These are phyloP conservation scores for Todiramphus saurophagus DNA, from an alignment of 2,113 vertebrate species.

Conservation along the genomic window DNA sequence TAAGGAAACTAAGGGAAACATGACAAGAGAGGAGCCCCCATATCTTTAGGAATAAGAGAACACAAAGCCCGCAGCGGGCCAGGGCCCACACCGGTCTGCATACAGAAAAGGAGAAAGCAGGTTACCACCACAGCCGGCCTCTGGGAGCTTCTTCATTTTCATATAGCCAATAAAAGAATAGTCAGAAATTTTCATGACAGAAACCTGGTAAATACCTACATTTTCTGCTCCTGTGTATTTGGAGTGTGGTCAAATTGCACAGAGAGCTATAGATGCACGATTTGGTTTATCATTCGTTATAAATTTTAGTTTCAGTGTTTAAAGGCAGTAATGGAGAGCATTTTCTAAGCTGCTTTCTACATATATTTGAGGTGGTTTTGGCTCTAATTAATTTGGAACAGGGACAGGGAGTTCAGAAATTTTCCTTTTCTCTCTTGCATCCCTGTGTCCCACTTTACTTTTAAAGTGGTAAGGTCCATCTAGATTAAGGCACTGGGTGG, in stretches of 20 bases:
- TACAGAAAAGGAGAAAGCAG: neutral
- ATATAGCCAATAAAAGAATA: neutral
- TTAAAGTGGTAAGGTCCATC: conserved; percentile 44
- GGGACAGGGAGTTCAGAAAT: neutral
- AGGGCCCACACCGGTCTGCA: neutral
- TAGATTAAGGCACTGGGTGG: neutral
- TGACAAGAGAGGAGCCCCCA: neutral
- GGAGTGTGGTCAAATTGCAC: neutral
- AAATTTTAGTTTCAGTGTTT: neutral
- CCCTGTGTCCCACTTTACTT: conserved; percentile 54
- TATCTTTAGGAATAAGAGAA: neutral
- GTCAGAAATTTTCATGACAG: neutral
- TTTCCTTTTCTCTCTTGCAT: neutral
- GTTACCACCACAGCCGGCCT: neutral
- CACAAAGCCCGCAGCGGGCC: neutral
- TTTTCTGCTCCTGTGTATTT: neutral
- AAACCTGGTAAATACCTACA: neutral
- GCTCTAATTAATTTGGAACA: conserved; percentile 56
- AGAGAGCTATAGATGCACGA: neutral
- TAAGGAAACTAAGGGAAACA: neutral
- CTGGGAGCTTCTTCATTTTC: neutral
- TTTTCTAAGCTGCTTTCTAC: neutral
- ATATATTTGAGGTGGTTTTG: neutral
- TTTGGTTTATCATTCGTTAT: neutral
- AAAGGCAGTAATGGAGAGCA: neutral